Conservation (phyloP, 2,797 vertebrate species). For the Tolypeutes matacus region DNA sequence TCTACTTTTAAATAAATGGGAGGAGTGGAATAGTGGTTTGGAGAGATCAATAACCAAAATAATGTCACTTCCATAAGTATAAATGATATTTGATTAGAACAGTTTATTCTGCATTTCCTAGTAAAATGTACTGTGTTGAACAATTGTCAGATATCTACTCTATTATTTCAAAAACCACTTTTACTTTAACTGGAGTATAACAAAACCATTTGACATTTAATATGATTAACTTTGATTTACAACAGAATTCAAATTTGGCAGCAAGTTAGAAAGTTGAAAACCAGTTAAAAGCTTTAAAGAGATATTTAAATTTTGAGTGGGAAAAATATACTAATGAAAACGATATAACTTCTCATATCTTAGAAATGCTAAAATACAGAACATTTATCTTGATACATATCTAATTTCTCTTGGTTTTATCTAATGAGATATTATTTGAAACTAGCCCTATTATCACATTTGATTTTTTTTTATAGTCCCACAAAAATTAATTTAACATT, state of each 20-base stretch:
- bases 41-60: constrained; percentile 24
- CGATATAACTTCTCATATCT: neutral
- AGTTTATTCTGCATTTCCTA: constrained; percentile 46
- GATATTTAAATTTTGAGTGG: constrained; percentile 20
- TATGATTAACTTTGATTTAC: constrained; percentile 36
- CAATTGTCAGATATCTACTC: neutral
- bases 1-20: constrained; percentile 19
- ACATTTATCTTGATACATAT: constrained; percentile 31
- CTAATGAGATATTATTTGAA: constrained; percentile 43
- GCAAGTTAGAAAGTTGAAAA: constrained; percentile 43
- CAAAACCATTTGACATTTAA: constrained; percentile 37
- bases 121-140: constrained; percentile 20
- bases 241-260: constrained; percentile 40
- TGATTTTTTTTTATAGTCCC: constrained; percentile 55
- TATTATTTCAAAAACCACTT: constrained; percentile 52
- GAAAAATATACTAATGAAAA: constrained; percentile 47
- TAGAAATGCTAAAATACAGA: constrained; percentile 22
- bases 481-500: constrained; percentile 24
- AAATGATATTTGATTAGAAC: constrained; percentile 24
- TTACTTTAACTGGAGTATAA: constrained; percentile 26
- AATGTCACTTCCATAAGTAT: constrained; percentile 1
- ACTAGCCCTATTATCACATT: constrained; percentile 33
- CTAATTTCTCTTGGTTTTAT: constrained; percentile 19
- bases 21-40: neutral
- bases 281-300: constrained; percentile 58